Percentiles rank a stretch among this genome's conserved stretches.
These are phyloP conservation scores for Ctenopoma multispine DNA, from an alignment of 2,797 vertebrate species.

Conservation along the genomic window DNA sequence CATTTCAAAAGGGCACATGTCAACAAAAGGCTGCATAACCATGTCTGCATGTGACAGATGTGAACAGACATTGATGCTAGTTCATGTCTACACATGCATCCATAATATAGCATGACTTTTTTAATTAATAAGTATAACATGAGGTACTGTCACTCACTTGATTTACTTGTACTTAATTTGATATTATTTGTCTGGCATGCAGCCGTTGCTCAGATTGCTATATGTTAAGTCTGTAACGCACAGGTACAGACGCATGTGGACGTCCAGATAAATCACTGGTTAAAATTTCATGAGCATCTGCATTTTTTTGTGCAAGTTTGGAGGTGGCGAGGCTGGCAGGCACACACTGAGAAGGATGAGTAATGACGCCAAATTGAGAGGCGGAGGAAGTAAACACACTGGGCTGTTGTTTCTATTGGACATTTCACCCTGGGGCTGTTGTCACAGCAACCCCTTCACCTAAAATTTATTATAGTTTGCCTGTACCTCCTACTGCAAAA, in stretches of 20 bases:
- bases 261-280: conserved; percentile 62
- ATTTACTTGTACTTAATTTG: conserved; percentile 52
- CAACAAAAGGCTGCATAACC: background rate
- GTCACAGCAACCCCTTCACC: conserved; percentile 48
- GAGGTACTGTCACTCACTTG: conserved; percentile 23
- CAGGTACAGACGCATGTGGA: conserved; percentile 36
- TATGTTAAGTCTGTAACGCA: background rate
- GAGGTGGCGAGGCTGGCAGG: conserved; percentile 60
- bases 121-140: conserved; percentile 55
- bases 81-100: conserved; percentile 17
- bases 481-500: conserved; percentile 43
- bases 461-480: conserved; percentile 59
- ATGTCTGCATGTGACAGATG: conserved; percentile 11
- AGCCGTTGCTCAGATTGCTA: conserved; percentile 28
- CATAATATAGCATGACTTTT: conserved; percentile 42
- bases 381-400: conserved; percentile 64
- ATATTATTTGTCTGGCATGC: conserved; percentile 23
- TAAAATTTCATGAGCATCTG: conserved; percentile 64
- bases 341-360: conserved; percentile 69
- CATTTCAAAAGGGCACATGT: background rate
- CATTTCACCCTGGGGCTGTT: conserved; percentile 63
- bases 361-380: conserved; percentile 64
- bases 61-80: conserved; percentile 6
- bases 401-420: conserved; percentile 74
- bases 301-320: conserved; percentile 60